Conservation (phyloP, 1,140 invertebrate species). For the Vanessa tameamea region DNA sequence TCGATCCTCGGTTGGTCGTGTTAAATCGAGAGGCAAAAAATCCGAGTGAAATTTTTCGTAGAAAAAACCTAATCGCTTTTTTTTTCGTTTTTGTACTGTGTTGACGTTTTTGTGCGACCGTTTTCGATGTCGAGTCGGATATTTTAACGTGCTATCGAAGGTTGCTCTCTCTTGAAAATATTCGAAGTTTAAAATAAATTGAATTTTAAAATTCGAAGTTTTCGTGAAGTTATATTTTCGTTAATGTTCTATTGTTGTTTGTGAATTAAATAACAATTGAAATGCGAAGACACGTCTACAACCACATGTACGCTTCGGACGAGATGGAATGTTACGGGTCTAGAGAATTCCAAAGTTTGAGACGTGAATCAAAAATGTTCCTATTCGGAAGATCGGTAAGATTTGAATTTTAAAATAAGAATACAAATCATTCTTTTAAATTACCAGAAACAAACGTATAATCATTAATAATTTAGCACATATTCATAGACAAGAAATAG, state of each 20-base stretch:
- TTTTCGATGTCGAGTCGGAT: background rate
- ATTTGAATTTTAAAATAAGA: background rate
- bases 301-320: constrained; percentile 41
- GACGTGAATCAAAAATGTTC: constrained; percentile 62
- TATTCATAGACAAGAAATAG: no score
- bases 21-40: constrained; percentile 20
- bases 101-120: background rate
- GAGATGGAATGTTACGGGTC: constrained; percentile 51
- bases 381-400: constrained; percentile 55
- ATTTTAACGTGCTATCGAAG: no score
- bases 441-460: background rate
- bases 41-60: constrained; percentile 17
- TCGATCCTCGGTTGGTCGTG: constrained; percentile 34
- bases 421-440: no score
- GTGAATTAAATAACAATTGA: constrained; percentile 10
- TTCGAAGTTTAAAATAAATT: background rate
- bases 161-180: no score
- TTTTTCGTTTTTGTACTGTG: background rate
- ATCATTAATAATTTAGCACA: no score
- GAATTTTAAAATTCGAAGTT: background rate
- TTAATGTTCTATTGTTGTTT: constrained; percentile 9
- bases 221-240: background rate
- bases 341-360: constrained; percentile 50
- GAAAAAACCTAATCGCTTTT: background rate
- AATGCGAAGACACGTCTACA: constrained; percentile 56